A percentile compares a stretch with the other conserved stretches of the same genome.
Evolutionary conservation across 2,797 vertebrate genomes (phyloP).

Genomic region (Rhinella marina): DNA sequence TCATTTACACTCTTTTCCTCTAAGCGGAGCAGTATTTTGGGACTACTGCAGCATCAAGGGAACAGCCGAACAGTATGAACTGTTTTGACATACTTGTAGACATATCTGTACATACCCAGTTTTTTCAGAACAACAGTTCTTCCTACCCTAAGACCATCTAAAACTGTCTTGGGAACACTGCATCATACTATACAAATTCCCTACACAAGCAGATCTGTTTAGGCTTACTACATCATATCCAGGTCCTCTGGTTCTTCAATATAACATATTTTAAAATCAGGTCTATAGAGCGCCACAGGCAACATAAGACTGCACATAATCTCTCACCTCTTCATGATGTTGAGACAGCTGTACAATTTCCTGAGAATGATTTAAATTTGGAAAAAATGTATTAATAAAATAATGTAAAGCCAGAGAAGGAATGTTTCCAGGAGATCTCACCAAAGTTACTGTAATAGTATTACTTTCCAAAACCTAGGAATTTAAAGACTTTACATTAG

Average conservation of each 20-base stretch:
- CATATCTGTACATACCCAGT: no score
- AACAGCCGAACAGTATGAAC: no score
- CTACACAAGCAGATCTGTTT: background rate
- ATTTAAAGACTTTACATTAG: slow-evolving; percentile 22
- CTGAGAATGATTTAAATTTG: slow-evolving; percentile 20
- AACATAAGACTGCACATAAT: background rate
- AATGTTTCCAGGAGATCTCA: slow-evolving; percentile 20
- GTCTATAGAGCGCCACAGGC: background rate
- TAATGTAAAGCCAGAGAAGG: slow-evolving; percentile 17
- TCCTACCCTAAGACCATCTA: background rate
- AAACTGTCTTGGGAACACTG: background rate
- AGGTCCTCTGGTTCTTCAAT: slow-evolving; percentile 3
- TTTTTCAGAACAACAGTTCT: background rate
- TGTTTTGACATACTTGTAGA: no score
- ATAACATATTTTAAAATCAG: background rate
- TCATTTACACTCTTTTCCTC: no score
- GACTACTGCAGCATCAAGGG: no score
- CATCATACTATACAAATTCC: background rate
- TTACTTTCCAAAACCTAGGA: background rate
- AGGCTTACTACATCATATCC: background rate
- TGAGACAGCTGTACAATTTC: slow-evolving; percentile 39
- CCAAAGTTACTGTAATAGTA: slow-evolving; percentile 15
- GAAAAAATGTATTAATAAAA: background rate
- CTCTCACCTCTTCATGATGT: slow-evolving; percentile 42
- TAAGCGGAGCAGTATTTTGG: no score